These are phyloP conservation scores for Reticulitermes lucifugus DNA, from an alignment of 2,888 invertebrate species.

Conservation along the genomic window DNA sequence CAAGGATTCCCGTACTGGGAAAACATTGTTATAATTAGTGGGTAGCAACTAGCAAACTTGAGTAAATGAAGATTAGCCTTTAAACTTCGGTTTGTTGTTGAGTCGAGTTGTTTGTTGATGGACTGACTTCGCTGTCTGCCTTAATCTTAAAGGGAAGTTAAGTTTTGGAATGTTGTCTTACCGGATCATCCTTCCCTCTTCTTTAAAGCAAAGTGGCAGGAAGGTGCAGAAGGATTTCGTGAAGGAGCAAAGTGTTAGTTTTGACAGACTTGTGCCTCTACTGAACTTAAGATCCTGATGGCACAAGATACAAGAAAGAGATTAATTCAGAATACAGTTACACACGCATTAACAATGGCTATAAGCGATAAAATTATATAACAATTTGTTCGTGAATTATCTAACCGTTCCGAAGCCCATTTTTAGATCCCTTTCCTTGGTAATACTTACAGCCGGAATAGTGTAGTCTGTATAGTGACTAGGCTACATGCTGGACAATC, in stretches of 20 bases:
- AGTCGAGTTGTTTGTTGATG: conserved; percentile 41
- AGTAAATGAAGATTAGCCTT: conserved; percentile 41
- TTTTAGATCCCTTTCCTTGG: too few relatives aligned
- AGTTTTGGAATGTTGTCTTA: conserved; percentile 43
- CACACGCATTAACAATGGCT: too few relatives aligned
- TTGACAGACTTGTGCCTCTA: not conserved
- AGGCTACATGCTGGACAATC: too few relatives aligned
- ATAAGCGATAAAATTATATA: too few relatives aligned
- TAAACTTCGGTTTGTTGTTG: conserved; percentile 38
- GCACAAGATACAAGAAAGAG: too few relatives aligned
- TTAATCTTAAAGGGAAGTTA: conserved; percentile 41
- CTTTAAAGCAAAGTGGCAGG: conserved; percentile 13
- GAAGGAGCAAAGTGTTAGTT: conserved; percentile 7
- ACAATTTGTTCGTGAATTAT: too few relatives aligned
- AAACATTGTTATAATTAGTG: conserved; percentile 31
- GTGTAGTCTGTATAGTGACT: too few relatives aligned
- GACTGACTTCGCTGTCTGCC: conserved; percentile 30
- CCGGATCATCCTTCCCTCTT: conserved; percentile 32
- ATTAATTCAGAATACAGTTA: too few relatives aligned
- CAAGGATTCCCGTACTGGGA: not conserved
- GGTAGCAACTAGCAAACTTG: not conserved
- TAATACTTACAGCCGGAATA: too few relatives aligned
- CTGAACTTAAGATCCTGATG: not conserved
- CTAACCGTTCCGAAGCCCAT: too few relatives aligned
- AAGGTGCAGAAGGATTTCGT: conserved; percentile 3